Conservation (phyloP, 2,113 vertebrate species). For the Tragelaphus strepsiceros region DNA sequence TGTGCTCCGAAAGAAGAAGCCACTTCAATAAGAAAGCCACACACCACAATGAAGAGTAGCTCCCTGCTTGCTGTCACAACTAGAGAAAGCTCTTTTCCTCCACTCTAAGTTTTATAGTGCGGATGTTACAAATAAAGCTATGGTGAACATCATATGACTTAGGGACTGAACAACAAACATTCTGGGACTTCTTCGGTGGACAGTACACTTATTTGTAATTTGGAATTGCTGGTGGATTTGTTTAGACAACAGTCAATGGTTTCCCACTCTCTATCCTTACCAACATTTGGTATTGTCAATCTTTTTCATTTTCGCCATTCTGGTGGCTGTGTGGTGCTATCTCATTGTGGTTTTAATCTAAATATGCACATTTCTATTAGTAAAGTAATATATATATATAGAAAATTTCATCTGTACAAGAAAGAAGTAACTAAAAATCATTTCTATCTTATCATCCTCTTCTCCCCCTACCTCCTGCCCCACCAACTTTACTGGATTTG, state of each 20-base stretch:
- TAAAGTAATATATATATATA: neutral
- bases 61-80: neutral
- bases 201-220: neutral
- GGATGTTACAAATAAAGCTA: neutral
- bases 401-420: neutral
- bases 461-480: neutral
- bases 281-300: neutral
- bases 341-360: neutral
- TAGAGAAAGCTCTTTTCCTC: neutral
- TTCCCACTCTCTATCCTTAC: neutral
- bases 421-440: neutral
- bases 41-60: neutral
- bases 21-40: neutral
- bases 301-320: neutral
- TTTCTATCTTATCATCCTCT: neutral
- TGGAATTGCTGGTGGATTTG: neutral
- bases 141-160: neutral
- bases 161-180: neutral
- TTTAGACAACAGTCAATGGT: neutral
- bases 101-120: neutral
- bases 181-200: neutral
- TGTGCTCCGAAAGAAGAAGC: neutral
- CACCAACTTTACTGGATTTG: neutral
- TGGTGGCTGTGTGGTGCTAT: neutral
- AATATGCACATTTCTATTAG: neutral